Evolutionary conservation across 2,888 invertebrate species (phyloP).

Genomic region (Erebia ligea): DNA sequence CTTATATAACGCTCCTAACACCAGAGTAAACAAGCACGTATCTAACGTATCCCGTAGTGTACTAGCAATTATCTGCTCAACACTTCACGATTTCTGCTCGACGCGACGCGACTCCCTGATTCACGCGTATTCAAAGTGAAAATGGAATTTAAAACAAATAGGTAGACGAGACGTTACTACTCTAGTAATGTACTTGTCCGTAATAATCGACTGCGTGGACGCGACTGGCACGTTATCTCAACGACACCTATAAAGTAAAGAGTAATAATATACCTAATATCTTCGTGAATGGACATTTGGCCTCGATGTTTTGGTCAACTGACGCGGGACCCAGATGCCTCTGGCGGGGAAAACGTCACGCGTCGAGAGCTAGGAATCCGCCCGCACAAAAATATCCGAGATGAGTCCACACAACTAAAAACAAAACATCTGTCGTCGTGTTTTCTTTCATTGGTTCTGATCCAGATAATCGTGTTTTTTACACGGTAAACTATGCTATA

Average conservation of each 20-base stretch:
- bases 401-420: conserved; percentile 38
- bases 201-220: conserved; percentile 77
- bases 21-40: conserved; percentile 30
- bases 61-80: conserved; percentile 6
- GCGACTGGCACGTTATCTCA: conserved; percentile 78
- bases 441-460: conserved; percentile 33
- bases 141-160: conserved; percentile 32
- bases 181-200: conserved; percentile 55
- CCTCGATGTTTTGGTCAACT: conserved; percentile 71
- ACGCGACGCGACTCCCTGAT: conserved; percentile 24
- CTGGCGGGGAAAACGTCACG: conserved; percentile 55
- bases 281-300: conserved; percentile 62
- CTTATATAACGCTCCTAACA: conserved; percentile 37
- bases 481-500: conserved; percentile 29
- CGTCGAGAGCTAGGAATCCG: conserved; percentile 46
- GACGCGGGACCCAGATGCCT: conserved; percentile 69
- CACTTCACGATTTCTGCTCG: conserved; percentile 7
- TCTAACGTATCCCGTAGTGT: conserved; percentile 15
- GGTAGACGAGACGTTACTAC: conserved; percentile 30
- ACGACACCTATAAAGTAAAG: conserved; percentile 72
- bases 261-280: conserved; percentile 46
- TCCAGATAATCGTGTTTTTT: conserved; percentile 27
- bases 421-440: conserved; percentile 40
- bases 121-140: conserved; percentile 46
- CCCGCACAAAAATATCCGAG: conserved; percentile 39